phyloP scores from a whole-genome alignment of 2,888 invertebrate genomes.

The Ennomos fuscantarius region DNA sequence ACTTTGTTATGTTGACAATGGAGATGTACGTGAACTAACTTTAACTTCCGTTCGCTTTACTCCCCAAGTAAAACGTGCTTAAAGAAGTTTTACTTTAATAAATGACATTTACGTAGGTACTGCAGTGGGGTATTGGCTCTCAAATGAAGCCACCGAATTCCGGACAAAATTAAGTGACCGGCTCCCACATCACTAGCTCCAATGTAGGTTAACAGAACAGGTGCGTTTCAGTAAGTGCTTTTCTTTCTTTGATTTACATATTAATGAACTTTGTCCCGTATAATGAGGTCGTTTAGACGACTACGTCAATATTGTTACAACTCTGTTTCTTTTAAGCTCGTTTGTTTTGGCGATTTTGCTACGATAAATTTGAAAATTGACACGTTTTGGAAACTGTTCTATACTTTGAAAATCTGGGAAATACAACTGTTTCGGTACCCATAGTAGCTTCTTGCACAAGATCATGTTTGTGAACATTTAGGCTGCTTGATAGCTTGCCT shows the following conservation, averaged over 20 bases:
- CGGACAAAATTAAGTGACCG: background rate
- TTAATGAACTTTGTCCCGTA: constrained; percentile 50
- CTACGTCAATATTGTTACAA: constrained; percentile 32
- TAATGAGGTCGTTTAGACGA: constrained; percentile 39
- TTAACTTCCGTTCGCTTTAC: too few species aligned
- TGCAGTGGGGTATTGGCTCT: too few species aligned
- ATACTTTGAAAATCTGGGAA: background rate
- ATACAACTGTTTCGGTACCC: too few species aligned
- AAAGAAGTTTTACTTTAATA: too few species aligned
- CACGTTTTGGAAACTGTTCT: background rate
- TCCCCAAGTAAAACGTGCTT: too few species aligned
- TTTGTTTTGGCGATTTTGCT: constrained; percentile 29
- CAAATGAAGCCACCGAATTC: too few species aligned
- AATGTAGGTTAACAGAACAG: constrained; percentile 50
- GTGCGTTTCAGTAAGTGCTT: constrained; percentile 49
- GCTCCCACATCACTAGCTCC: constrained; percentile 2
- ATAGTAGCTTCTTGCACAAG: too few species aligned
- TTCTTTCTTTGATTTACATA: constrained; percentile 56
- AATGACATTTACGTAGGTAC: too few species aligned
- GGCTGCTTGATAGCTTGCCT: too few species aligned
- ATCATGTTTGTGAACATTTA: too few species aligned
- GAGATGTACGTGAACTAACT: too few species aligned
- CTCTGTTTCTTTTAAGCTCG: constrained; percentile 28
- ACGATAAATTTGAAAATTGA: background rate
- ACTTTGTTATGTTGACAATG: too few species aligned